Conservation (phyloP, 2,797 vertebrate species). For the Pelobates cultripes region DNA sequence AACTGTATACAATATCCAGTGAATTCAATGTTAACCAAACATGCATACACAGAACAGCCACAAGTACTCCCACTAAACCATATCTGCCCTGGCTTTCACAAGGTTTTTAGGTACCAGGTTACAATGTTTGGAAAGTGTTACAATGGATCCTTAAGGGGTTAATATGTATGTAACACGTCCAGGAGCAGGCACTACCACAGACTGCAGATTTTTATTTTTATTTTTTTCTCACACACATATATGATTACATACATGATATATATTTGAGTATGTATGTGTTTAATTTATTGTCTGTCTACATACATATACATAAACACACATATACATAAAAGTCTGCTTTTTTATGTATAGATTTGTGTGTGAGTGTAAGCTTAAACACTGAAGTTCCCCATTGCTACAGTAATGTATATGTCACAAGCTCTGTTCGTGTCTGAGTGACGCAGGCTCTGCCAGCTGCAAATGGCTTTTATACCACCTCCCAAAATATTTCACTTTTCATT, state of each 20-base stretch:
- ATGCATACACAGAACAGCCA: too few relatives aligned
- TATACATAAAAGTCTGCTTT: background rate
- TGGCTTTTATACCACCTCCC: constrained; percentile 48
- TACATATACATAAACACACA: background rate
- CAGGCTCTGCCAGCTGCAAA: constrained; percentile 12
- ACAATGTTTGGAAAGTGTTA: too few relatives aligned
- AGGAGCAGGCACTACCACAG: too few relatives aligned
- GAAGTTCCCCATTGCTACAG: background rate
- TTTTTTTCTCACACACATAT: background rate
- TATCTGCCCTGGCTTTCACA: too few relatives aligned
- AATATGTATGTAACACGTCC: too few relatives aligned
- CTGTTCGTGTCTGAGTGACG: constrained; percentile 45
- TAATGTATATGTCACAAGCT: constrained; percentile 11
- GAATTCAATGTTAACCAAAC: too few relatives aligned
- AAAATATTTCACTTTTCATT: constrained; percentile 48
- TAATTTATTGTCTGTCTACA: background rate
- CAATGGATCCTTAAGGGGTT: too few relatives aligned
- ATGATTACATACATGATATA: background rate
- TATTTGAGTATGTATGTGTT: background rate
- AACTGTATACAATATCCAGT: too few relatives aligned
- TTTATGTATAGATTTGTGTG: background rate
- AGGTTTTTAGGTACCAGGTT: too few relatives aligned
- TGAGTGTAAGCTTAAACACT: background rate
- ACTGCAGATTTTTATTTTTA: background rate
- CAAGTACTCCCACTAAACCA: too few relatives aligned